Percentiles rank a stretch among this genome's conserved stretches.
Conservation (phyloP, 2,888 invertebrate genomes). For the Blera fallax region DNA sequence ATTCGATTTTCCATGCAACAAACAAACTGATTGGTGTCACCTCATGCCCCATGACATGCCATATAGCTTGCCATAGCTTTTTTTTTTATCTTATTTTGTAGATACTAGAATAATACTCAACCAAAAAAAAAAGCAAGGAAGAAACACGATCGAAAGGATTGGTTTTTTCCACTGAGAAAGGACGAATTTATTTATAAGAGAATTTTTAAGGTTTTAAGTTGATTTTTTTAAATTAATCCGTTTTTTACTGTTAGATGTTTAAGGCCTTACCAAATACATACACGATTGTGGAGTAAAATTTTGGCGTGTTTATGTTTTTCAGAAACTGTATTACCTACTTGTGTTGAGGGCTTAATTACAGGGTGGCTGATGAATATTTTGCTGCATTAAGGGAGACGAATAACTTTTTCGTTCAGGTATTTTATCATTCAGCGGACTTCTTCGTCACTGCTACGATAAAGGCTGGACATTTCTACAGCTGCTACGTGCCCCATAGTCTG, state of each 20-base stretch:
- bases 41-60: not conserved
- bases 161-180: not conserved
- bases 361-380: too few species aligned
- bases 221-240: not conserved
- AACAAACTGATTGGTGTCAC: conserved; percentile 14
- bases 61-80: conserved; percentile 24
- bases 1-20: conserved; percentile 79
- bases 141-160: not conserved
- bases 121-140: not conserved
- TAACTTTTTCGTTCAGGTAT: too few species aligned
- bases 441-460: too few species aligned
- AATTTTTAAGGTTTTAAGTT: not conserved
- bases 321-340: too few species aligned
- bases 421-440: too few species aligned
- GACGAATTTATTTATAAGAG: not conserved
- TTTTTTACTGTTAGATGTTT: conserved; percentile 27
- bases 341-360: too few species aligned
- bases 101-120: conserved; percentile 47
- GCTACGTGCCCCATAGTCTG: too few species aligned
- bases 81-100: too few species aligned
- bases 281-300: not conserved
- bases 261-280: conserved; percentile 6
- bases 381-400: too few species aligned
- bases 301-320: not conserved
- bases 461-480: too few species aligned